Evolutionary conservation across 1,140 invertebrate genomes (phyloP).

Genomic region (Drosophila pallidifrons): DNA sequence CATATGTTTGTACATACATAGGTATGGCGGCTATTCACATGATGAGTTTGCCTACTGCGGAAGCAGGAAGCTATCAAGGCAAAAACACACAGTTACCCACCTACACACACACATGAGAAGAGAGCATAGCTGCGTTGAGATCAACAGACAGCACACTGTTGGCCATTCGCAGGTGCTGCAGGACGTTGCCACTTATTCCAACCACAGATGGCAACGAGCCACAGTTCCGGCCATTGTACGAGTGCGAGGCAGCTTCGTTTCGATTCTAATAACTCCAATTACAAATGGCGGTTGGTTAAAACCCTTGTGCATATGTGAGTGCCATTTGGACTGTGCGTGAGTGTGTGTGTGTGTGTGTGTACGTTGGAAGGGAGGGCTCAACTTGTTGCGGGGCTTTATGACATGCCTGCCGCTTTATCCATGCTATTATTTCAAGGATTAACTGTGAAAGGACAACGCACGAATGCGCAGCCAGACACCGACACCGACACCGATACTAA

Average conservation of each 20-base stretch:
- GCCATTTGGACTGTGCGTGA: neutral
- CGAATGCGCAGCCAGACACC: slow-evolving; percentile 53
- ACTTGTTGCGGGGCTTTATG: slow-evolving; percentile 81
- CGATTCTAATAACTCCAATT: slow-evolving; percentile 83
- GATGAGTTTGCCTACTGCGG: slow-evolving; percentile 75
- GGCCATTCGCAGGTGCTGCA: slow-evolving; percentile 61
- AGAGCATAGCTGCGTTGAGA: neutral
- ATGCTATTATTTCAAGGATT: slow-evolving; percentile 81
- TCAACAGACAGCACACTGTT: slow-evolving; percentile 1
- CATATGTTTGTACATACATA: neutral
- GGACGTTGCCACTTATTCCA: slow-evolving; percentile 71
- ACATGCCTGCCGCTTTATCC: slow-evolving; percentile 72
- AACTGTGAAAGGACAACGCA: slow-evolving; percentile 73
- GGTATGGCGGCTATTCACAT: slow-evolving; percentile 61
- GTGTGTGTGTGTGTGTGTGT: neutral
- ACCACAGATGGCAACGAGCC: slow-evolving; percentile 53
- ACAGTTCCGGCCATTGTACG: slow-evolving; percentile 35
- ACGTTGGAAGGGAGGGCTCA: slow-evolving; percentile 57
- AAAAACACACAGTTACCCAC: slow-evolving; percentile 38
- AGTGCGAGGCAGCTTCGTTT: slow-evolving; percentile 56
- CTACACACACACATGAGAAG: slow-evolving; percentile 14
- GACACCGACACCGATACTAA: neutral
- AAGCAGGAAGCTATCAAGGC: slow-evolving; percentile 77
- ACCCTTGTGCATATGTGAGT: slow-evolving; percentile 57
- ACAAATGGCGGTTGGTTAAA: slow-evolving; percentile 75